A percentile compares a stretch with the other conserved stretches of the same genome.
Evolutionary conservation across 2,113 vertebrate species (phyloP).

Genomic region (Peromyscus polionotus): DNA sequence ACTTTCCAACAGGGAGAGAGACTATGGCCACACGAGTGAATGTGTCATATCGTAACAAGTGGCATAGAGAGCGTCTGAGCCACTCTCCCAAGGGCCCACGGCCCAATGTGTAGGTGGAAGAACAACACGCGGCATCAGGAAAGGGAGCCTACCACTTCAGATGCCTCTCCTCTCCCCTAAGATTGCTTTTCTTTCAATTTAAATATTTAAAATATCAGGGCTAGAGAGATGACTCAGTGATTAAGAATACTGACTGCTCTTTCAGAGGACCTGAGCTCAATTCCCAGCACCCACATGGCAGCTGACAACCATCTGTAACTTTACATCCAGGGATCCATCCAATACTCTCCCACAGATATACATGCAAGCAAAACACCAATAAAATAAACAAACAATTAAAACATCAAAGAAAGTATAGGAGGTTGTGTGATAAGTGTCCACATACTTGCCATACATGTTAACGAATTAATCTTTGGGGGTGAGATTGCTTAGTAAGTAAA

Average conservation of each 20-base stretch:
- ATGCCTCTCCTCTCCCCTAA: background rate
- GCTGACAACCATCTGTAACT: too few species aligned
- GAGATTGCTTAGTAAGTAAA: too few species aligned
- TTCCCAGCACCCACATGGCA: too few species aligned
- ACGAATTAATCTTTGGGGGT: background rate
- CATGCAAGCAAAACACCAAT: too few species aligned
- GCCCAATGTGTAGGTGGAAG: background rate
- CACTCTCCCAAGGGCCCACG: background rate
- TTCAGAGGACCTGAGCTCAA: too few species aligned
- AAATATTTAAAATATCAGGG: background rate
- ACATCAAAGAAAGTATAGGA: background rate
- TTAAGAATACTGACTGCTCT: too few species aligned
- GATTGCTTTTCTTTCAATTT: constrained; percentile 15
- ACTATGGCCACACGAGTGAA: background rate
- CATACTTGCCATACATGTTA: background rate
- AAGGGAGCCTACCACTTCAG: background rate
- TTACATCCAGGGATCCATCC: too few species aligned
- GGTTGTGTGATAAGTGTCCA: background rate
- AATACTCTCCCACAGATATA: too few species aligned
- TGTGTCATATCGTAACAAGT: background rate
- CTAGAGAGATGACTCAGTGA: too few species aligned
- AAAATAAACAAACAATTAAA: background rate
- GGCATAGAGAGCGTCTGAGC: background rate
- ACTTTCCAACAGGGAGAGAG: background rate
- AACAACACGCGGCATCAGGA: background rate